Evolutionary conservation across 1,140 invertebrate species (phyloP).

Genomic region (Sitophilus oryzae): DNA sequence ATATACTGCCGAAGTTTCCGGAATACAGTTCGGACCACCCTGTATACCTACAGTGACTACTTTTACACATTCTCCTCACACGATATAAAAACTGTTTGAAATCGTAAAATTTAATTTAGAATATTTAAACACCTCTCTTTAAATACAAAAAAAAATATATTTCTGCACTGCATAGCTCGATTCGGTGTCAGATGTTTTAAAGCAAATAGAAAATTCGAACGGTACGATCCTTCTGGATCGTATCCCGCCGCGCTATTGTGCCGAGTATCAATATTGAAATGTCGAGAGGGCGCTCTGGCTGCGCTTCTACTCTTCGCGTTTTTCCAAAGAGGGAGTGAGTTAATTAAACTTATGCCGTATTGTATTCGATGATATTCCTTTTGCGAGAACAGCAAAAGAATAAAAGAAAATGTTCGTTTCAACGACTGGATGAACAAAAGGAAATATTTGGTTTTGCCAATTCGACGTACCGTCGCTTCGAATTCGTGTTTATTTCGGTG

Average conservation of each 20-base stretch:
- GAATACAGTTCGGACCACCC: too few species aligned
- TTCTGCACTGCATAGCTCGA: too few species aligned
- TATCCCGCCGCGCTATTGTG: slow-evolving; percentile 11
- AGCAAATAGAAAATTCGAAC: slow-evolving; percentile 9
- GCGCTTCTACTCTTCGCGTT: too few species aligned
- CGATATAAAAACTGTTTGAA: too few species aligned
- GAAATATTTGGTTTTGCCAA: background rate
- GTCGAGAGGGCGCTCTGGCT: slow-evolving; percentile 11
- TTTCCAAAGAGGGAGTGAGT: slow-evolving; percentile 8
- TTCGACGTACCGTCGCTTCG: background rate
- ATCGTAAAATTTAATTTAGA: too few species aligned
- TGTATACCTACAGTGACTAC: too few species aligned
- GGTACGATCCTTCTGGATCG: slow-evolving; percentile 1
- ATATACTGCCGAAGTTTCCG: too few species aligned
- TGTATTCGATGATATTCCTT: background rate
- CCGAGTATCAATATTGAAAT: slow-evolving; percentile 21
- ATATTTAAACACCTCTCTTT: too few species aligned
- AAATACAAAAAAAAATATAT: too few species aligned
- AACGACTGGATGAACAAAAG: background rate
- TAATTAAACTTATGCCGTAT: slow-evolving; percentile 19
- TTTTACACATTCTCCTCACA: too few species aligned
- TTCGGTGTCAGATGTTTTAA: slow-evolving; percentile 18
- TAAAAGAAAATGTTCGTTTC: too few species aligned
- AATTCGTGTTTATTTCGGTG: background rate
- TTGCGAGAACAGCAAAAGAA: background rate